A percentile compares a stretch with the other conserved stretches of the same genome.
Evolutionary conservation across 2,797 vertebrate genomes (phyloP).

Genomic region (Spinus olivaceus): DNA sequence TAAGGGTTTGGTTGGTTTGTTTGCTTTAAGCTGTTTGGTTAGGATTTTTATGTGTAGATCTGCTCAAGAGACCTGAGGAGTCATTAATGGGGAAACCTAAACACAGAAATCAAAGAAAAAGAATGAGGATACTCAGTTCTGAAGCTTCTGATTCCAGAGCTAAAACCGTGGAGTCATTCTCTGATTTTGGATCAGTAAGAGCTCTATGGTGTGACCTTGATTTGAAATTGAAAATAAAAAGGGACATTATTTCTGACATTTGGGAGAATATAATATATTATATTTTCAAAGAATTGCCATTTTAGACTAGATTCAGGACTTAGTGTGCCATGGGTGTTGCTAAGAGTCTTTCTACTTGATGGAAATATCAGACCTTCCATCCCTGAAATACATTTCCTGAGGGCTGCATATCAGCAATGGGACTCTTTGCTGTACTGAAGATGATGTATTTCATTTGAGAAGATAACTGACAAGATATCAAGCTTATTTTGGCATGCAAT

Average conservation of each 20-base stretch:
- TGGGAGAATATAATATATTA: not conserved
- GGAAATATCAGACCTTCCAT: conserved; percentile 19
- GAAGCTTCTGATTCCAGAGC: not conserved
- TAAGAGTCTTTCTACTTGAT: conserved; percentile 23
- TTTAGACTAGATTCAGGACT: not conserved
- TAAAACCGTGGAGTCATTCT: not conserved
- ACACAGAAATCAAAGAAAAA: not conserved
- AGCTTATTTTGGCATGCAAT: conserved; percentile 45
- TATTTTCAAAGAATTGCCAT: not conserved
- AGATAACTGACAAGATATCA: conserved; percentile 45
- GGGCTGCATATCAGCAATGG: not conserved
- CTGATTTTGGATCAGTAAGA: not conserved
- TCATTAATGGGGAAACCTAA: not conserved
- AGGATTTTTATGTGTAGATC: not conserved
- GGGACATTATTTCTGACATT: not conserved
- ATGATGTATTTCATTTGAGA: conserved; percentile 43
- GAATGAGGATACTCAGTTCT: not conserved
- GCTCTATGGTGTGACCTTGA: not conserved
- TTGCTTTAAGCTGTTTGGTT: not conserved
- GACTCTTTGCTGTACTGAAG: conserved; percentile 3
- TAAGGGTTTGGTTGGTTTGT: not conserved
- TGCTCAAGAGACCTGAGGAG: not conserved
- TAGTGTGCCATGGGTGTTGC: not conserved
- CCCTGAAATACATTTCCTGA: conserved; percentile 24
- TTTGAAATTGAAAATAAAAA: not conserved